phyloP scores from a whole-genome alignment of 2,888 invertebrate genomes.

The Priapulus caudatus region DNA sequence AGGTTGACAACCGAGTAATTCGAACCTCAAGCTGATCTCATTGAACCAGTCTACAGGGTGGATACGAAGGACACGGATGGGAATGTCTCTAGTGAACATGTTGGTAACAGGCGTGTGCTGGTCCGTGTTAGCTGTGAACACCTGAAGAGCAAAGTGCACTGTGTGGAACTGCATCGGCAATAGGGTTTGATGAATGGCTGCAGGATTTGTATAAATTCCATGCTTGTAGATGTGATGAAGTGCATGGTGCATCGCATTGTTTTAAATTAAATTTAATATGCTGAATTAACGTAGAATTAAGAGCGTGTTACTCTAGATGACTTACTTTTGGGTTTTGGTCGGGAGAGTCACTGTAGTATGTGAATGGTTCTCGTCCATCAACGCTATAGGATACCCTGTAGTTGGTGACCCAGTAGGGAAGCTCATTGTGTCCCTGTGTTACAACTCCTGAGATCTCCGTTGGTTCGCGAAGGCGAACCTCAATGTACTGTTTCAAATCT shows the following conservation, averaged over 20 bases:
- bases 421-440: background rate
- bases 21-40: background rate
- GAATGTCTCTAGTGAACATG: background rate
- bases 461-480: background rate
- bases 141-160: too few species aligned
- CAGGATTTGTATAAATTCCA: too few species aligned
- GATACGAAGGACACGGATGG: too few species aligned
- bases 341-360: background rate
- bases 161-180: too few species aligned
- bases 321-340: too few species aligned
- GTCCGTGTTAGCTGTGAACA: background rate
- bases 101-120: background rate
- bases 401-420: background rate
- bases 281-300: too few species aligned
- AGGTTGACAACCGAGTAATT: background rate
- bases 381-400: background rate
- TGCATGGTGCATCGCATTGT: too few species aligned
- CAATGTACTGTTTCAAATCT: background rate
- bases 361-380: background rate
- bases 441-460: background rate
- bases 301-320: too few species aligned
- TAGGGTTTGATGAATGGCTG: too few species aligned
- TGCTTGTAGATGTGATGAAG: too few species aligned
- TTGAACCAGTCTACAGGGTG: background rate
- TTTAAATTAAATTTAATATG: too few species aligned